Conservation (phyloP, 30 jellyfish, hydroid and myxozoan genomes). For the Pelagia noctiluca region DNA sequence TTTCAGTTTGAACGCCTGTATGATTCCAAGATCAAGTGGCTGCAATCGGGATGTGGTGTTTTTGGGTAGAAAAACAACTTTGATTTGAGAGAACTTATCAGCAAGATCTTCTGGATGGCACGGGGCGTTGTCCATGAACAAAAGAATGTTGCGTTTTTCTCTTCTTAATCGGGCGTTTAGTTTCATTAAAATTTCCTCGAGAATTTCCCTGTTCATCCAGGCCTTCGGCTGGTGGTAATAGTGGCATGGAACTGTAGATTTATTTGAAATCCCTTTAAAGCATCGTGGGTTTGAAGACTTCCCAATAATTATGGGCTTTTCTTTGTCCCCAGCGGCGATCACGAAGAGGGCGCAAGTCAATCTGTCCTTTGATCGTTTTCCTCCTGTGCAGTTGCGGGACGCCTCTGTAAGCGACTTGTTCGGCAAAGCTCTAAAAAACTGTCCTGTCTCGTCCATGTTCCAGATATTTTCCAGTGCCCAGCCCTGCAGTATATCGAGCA, state of each 20-base stretch:
- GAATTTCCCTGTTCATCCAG: constrained; percentile 1
- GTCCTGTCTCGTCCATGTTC: constrained; percentile 47
- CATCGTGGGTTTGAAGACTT: constrained; percentile 59
- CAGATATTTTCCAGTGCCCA: constrained; percentile 41
- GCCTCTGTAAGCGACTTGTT: constrained; percentile 31
- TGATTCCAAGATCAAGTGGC: constrained; percentile 42
- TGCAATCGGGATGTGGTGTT: constrained; percentile 24
- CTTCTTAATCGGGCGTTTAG: not conserved
- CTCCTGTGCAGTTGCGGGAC: constrained; percentile 57
- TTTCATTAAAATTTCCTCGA: not conserved
- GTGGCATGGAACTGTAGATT: constrained; percentile 62
- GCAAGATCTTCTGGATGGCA: not conserved
- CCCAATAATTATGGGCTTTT: constrained; percentile 57
- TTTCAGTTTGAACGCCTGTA: constrained; percentile 11
- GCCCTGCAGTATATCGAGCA: too few relatives aligned
- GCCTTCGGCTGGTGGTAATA: constrained; percentile 14
- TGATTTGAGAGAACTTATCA: not conserved
- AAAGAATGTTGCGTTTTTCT: not conserved
- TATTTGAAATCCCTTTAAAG: constrained; percentile 55
- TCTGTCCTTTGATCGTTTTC: constrained; percentile 25
- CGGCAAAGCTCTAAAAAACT: constrained; percentile 42
- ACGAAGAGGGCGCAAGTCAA: constrained; percentile 44
- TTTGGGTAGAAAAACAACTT: constrained; percentile 5
- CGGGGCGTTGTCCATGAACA: constrained; percentile 21
- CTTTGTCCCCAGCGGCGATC: constrained; percentile 59